Conservation (phyloP, 2,797 vertebrate species). For the Cetoscarus ocellatus region DNA sequence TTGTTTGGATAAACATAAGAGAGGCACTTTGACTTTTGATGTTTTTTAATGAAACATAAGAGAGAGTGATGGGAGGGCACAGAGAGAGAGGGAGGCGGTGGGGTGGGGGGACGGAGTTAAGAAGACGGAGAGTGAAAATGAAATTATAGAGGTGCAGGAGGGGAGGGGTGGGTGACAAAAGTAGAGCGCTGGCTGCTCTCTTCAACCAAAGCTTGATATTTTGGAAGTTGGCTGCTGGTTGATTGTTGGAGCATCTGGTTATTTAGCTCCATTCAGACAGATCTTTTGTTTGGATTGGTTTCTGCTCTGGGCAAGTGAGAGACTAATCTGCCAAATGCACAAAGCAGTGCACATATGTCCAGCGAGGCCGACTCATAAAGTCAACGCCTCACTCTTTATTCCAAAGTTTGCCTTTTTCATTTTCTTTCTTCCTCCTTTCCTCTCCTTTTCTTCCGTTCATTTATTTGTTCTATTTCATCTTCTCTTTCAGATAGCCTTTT, state of each 20-base stretch:
- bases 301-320: slow-evolving; percentile 78
- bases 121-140: slow-evolving; percentile 50
- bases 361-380: slow-evolving; percentile 72
- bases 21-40: slow-evolving; percentile 83
- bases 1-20: slow-evolving; percentile 85
- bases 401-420: slow-evolving; percentile 57
- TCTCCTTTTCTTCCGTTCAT: slow-evolving; percentile 49
- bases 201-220: slow-evolving; percentile 72
- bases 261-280: slow-evolving; percentile 82
- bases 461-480: slow-evolving; percentile 72
- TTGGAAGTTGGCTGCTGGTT: slow-evolving; percentile 71
- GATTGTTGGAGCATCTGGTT: slow-evolving; percentile 81
- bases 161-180: slow-evolving; percentile 41
- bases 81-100: slow-evolving; percentile 17
- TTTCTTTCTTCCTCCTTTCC: slow-evolving; percentile 28
- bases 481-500: slow-evolving; percentile 64
- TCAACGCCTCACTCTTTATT: slow-evolving; percentile 71
- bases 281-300: slow-evolving; percentile 82
- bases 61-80: slow-evolving; percentile 73
- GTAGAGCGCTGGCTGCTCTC: slow-evolving; percentile 59
- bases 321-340: slow-evolving; percentile 82
- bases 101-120: slow-evolving; percentile 11
- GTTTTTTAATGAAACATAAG: slow-evolving; percentile 84
- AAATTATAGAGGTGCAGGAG: slow-evolving; percentile 48
- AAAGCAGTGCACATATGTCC: slow-evolving; percentile 82